Percentiles rank a stretch among this genome's conserved stretches.
Evolutionary conservation across 2,797 vertebrate species (phyloP).

Genomic region (Luscinia megarhynchos): DNA sequence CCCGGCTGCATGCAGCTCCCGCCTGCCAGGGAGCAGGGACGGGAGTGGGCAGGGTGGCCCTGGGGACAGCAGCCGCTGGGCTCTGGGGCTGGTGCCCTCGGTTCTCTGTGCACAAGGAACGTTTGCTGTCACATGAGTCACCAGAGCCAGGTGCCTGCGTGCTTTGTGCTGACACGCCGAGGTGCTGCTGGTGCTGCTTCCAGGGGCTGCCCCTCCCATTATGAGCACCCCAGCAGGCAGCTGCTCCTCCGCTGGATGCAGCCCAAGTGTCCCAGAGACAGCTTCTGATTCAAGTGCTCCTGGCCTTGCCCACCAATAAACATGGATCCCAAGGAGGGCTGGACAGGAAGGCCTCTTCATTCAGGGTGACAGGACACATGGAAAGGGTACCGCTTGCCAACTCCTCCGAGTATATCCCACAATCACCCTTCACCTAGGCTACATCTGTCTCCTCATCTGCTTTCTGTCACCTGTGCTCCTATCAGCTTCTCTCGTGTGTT

Average conservation of each 20-base stretch:
- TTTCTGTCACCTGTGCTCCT: neutral
- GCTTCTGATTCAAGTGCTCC: neutral
- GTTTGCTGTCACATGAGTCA: neutral
- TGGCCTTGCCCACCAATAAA: neutral
- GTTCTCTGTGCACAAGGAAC: neutral
- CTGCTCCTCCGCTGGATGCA: fast-evolving
- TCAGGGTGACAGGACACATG: neutral
- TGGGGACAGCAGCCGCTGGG: neutral
- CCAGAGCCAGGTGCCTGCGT: neutral
- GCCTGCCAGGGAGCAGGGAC: neutral
- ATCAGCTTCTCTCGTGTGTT: neutral
- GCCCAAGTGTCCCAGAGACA: neutral
- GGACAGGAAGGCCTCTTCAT: neutral
- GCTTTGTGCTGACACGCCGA: neutral
- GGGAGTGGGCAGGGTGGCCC: neutral
- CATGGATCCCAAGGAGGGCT: neutral
- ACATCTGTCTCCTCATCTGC: neutral
- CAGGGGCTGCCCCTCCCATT: neutral
- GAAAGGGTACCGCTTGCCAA: neutral
- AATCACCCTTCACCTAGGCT: neutral
- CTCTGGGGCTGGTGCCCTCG: neutral
- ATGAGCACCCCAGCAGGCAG: neutral
- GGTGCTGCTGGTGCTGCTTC: neutral
- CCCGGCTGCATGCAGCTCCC: neutral
- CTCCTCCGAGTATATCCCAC: neutral